Base-by-base conservation (phyloP, 2,113 vertebrate species). In the Sitta europaea region DNA sequence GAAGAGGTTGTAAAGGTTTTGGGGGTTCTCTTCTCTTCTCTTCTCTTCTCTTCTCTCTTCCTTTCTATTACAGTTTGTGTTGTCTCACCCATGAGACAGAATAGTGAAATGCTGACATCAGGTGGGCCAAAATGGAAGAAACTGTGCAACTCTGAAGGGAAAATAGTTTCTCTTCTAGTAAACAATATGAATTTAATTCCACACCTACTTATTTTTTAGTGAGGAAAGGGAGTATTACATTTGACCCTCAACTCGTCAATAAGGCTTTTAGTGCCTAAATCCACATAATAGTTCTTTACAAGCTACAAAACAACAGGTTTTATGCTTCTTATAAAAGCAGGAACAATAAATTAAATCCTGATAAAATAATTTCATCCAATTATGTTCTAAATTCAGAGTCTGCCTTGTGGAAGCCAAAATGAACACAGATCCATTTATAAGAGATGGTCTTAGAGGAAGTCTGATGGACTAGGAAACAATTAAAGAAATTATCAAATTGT, bases 91-190 rank as follows among this genome's bases (percentile, higher is more conserved):
- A 9, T 4, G 57, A 67, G 29, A 25, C 40, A 76, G 61, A 63
- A 40, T 0, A 83, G 93, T 17, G 93, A 96, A 94, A 96, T 95
- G 94, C 88, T 96, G 96, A 97, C 92, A 95, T 94, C 94, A 96
- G 90, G 94, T 93, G 93, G 94, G 79, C 86, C 51, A 63, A 80
- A 79, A 88, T 24, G 90, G 94, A 94, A 94, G 54, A 82, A 88
- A 50, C 54, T 15, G 0, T 21, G 19, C 45, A 89, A 50, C 40
- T 50, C 18, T 11, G 11, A 65, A 47, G 17, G 12, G 24, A 70
- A 53, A 88, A 57, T 0, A 6, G 4, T 42, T 82, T 47, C 12
- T 42, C 50, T 40, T 88, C 35, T 17, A 73, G 14, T 38, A 35
- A 90, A 57, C 20, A 63, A 19, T 22, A 61, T 3, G 2, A 25